Evolutionary conservation across 2,797 vertebrate species (phyloP), one percentile per base, ranked within the genome.

Genomic region (Thalassophryne amazonica): DNA sequence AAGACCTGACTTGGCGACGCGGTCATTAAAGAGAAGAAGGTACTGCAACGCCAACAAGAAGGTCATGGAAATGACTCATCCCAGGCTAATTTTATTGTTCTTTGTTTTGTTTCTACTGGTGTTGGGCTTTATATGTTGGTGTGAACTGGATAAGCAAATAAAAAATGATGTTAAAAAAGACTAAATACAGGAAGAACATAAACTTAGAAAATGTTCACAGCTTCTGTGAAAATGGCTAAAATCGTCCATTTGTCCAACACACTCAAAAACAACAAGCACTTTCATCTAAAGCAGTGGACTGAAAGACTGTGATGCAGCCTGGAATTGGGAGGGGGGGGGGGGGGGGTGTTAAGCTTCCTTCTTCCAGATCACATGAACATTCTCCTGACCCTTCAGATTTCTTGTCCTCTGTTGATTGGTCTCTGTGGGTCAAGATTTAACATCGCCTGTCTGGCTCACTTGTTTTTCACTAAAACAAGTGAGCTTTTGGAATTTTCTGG

Each of bases 341-440:
- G n/a, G n/a, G 42, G n/a, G 31, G 79, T 73, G 76, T 78, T 82
- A 85, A 83, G 73, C 78, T 73, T 67, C 58, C 55, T 62, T 43
- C 53, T 61, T 39, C 54, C 63, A 15, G 68, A 86, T 85, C 84
- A 84, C 83, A 81, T 86, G 86, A 79, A 73, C 62, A 47, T 46
- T 59, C 81, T 84, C 47, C 61, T 86, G 84, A 63, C 64, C 61
- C 43, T 3, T 0, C 53, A 53, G 67, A 51, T 47, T 30, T 31
- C 10, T 29, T 4, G 23, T 48, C 28, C 3, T 34, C 34, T 32
- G 25, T 54, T 15, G 59, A 60, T 58, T 62, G 54, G 64, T 65
- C 21, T n/a, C 41, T 46, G 19, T 42, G 21, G 38, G 47, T 33
- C 5, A 6, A 31, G 12, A 43, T 42, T 8, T 56, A 40, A 55